Conservation (phyloP, 2,888 invertebrate species). For the Cryptocheilus praepositus region DNA sequence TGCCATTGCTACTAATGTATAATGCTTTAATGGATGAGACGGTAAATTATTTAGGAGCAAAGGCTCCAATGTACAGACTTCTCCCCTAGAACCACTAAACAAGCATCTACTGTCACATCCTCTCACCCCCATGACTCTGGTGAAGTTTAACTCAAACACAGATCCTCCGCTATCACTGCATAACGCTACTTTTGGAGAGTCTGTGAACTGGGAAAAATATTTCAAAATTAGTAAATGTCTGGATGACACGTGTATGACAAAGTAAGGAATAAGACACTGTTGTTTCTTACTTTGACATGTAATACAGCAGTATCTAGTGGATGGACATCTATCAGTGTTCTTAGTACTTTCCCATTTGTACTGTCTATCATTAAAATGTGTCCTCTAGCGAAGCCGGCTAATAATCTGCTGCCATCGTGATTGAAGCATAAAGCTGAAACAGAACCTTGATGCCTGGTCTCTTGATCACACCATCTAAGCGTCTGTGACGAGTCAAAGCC, state of each 20-base stretch:
- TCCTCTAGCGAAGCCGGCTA: conserved; percentile 88
- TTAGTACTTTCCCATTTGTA: conserved; percentile 84
- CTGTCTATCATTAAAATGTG: conserved; percentile 94
- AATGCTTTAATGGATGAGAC: conserved; percentile 82
- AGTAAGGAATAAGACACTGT: conserved; percentile 2
- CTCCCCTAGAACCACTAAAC: conserved; percentile 97
- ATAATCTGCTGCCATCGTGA: conserved; percentile 88
- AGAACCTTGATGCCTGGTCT: conserved; percentile 84
- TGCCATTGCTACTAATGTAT: conserved; percentile 92
- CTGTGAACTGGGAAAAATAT: conserved; percentile 78
- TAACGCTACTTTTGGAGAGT: conserved; percentile 84
- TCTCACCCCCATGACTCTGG: conserved; percentile 90
- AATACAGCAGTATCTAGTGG: conserved; percentile 89
- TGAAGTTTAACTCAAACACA: conserved; percentile 94
- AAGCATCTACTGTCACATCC: conserved; percentile 94
- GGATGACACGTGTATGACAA: neutral
- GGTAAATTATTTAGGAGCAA: conserved; percentile 78
- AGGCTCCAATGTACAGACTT: conserved; percentile 88
- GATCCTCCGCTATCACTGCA: conserved; percentile 96
- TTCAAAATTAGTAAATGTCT: neutral
- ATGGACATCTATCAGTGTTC: conserved; percentile 87
- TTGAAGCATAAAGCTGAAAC: conserved; percentile 91
- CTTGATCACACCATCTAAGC: conserved; percentile 90
- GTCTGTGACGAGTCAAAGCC: conserved; percentile 92
- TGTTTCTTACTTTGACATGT: conserved; percentile 78